Evolutionary conservation across 1,140 invertebrate species (phyloP), one percentile per base, ranked within the genome.

Genomic region (Bombus impatiens): DNA sequence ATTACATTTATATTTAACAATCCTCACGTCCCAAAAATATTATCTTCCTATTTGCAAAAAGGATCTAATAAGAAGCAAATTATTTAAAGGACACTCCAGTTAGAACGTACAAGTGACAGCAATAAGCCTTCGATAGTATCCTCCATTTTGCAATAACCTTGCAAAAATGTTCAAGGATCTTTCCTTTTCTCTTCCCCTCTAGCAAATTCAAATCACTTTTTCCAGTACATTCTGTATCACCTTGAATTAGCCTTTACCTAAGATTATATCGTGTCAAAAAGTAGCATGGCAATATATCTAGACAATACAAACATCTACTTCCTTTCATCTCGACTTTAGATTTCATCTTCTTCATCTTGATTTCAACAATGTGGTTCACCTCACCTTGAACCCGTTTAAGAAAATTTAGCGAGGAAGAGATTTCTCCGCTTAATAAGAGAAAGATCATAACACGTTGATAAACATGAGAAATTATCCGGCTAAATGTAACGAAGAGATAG

Each of bases 71-170:
- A 71, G 18, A 28, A 76, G 6, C 13, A 15, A 44, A 40, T n/a
- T 12, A 53, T 32, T 42, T 32, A 76, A n/a, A 22, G 18, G 37
- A 59, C 10, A 59, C 13, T 22, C 57, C 15, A 53, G 1, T 28
- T 77, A 57, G 53, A 59, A 77, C 8, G 53, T 77, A 40, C 4
- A 40, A 15, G 75, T 10, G 35, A 53, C n/a, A 35, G 53, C 13
- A 78, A 44, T 44, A 18, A 65, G 44, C 71, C n/a, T 42, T 65
- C 59, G 10, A 78, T 13, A 28, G n/a, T 77, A 77, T 40, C 35
- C 75, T 78, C 15, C 37, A n/a, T n/a, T 67, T 47, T 67, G 59
- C 40, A 79, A 68, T 35, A 68, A 47, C 42, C 42, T 79, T 68
- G 42, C 12, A 53, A 68, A 42, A 40, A n/a, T 53, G 59, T 53